Base-by-base conservation (phyloP, 2,888 invertebrate genomes). In the Troides oblongomaculatus region DNA sequence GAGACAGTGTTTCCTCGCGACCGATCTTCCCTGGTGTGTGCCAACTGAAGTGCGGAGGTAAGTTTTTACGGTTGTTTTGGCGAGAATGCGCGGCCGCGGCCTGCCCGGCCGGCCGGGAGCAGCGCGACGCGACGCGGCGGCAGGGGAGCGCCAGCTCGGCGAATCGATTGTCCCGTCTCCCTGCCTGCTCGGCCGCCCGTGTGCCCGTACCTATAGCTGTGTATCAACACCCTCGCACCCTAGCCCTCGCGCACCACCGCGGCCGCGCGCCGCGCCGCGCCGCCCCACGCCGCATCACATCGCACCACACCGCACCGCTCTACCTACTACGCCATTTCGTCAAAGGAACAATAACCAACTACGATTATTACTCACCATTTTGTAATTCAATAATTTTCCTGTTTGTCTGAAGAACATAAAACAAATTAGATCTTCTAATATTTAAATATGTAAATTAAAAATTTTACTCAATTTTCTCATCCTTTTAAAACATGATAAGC, bases 21-120 rank as follows among this genome's bases (percentile, higher is more conserved):
- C 87, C 88, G 84, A 87, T 87, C 86, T 87, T 86, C 81, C 81
- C 84, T 85, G 83, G 83, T 85, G 84, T 84, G 82, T 83, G 86
- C 78, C 84, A 81, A 85, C 84, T 89, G 86, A 85, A 84, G 87
- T 88, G 89, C 85, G 78, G 88, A 89, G 83, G 89, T 90, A 90
- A 91, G 91, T 90, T 88, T 88, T 88, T 76, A 68, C 63, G 71
- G 77, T 80, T 77, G 78, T 78, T 81, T 75, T 77, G 74, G 74
- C 73, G 71, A 30, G 30, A 30, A 30, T 30, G 30, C 30, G 30
- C 30, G 30, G 30, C 30, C 30, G 30, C 30, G 30, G 30, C 21
- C 21, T 0, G 30, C 30, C 4, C 30, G 30, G 30, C 30, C 30
- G 30, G 30, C 30, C 30, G 30, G 30, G 30, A 30, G 3, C 30